A percentile compares a stretch with the other conserved stretches of the same genome.
phyloP scores from a whole-genome alignment of 2,797 vertebrate species.

The Alosa sapidissima region DNA sequence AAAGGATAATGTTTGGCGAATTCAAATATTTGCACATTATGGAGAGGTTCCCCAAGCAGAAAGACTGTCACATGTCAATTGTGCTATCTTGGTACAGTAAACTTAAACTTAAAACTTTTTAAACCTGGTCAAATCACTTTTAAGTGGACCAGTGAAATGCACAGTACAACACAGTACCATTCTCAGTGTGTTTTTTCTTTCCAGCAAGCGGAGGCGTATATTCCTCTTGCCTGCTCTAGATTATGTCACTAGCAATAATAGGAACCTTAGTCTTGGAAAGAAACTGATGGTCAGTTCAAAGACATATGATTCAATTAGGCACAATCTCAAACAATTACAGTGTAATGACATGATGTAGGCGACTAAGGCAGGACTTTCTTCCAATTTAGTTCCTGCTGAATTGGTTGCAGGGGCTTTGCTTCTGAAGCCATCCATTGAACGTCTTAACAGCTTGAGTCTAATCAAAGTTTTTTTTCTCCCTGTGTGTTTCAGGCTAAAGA shows the following conservation, averaged over 20 bases:
- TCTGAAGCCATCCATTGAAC: constrained; percentile 58
- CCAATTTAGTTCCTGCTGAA: constrained; percentile 19
- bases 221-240: constrained; percentile 31
- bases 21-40: not conserved
- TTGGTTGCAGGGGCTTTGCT: constrained; percentile 17
- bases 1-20: constrained; percentile 2
- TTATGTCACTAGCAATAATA: constrained; percentile 2
- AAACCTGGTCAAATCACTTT: not conserved
- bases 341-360: constrained; percentile 26
- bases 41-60: not conserved
- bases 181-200: not conserved
- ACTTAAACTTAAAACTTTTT: not conserved
- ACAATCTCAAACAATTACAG: constrained; percentile 23
- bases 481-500: constrained; percentile 69
- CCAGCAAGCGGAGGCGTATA: constrained; percentile 46
- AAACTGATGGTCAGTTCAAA: constrained; percentile 27
- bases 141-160: not conserved
- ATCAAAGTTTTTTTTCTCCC: constrained; percentile 65
- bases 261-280: constrained; percentile 10
- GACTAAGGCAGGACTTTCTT: constrained; percentile 18
- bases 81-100: not conserved
- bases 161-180: not conserved
- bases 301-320: constrained; percentile 25
- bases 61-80: not conserved
- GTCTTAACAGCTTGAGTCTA: constrained; percentile 69